A percentile compares a stretch with the other conserved stretches of the same genome.
phyloP scores from a whole-genome alignment of 2,797 vertebrate genomes.

The Threskiornis aethiopicus region DNA sequence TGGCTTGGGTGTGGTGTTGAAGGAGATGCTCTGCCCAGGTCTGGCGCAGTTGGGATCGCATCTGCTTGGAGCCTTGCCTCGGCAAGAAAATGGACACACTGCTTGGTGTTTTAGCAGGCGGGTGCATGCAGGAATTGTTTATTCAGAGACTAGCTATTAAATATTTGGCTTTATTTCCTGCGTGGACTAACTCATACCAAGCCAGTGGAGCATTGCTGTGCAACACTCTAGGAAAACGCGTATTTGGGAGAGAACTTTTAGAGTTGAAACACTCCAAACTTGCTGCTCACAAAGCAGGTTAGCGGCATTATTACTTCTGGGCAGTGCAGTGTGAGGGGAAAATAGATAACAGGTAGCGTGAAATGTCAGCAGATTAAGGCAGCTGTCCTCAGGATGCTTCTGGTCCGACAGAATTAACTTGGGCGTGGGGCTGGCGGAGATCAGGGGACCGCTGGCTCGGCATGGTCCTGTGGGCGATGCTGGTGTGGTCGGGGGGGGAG shows the following conservation, averaged over 20 bases:
- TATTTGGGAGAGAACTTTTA: background rate
- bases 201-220: background rate
- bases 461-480: accelerated
- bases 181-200: background rate
- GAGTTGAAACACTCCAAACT: background rate
- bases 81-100: accelerated
- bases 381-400: background rate
- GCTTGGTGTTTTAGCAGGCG: background rate
- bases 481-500: accelerated
- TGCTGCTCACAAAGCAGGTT: background rate
- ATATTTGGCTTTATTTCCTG: background rate
- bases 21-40: background rate
- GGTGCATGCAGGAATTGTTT: background rate
- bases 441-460: background rate
- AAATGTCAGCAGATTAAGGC: background rate
- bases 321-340: background rate
- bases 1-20: background rate
- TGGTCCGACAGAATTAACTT: no score
- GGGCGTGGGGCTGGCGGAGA: accelerated
- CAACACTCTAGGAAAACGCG: background rate
- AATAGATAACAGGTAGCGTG: accelerated
- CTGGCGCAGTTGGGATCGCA: accelerated
- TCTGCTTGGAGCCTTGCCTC: background rate
- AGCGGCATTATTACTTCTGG: accelerated
- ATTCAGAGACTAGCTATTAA: background rate